phyloP scores from a whole-genome alignment of 2,888 invertebrate species.

The Hypselothyrea guttata region DNA sequence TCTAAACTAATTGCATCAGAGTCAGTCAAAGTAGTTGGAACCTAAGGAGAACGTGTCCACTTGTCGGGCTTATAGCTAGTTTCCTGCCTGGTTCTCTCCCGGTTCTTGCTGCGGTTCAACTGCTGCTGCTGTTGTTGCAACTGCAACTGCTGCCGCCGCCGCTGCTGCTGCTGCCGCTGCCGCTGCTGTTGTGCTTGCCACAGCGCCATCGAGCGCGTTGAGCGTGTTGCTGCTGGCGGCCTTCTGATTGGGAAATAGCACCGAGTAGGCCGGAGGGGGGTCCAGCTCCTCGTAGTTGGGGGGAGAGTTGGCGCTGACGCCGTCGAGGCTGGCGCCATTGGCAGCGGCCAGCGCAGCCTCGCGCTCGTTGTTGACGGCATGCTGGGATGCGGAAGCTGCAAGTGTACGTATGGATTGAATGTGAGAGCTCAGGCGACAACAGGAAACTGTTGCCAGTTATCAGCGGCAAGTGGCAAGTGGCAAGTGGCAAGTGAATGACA shows the following conservation, averaged over 20 bases:
- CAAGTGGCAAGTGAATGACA: slow-evolving; percentile 27
- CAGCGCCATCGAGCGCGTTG: slow-evolving; percentile 60
- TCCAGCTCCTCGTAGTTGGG: slow-evolving; percentile 87
- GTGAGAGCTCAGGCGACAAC: slow-evolving; percentile 79
- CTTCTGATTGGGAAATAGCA: slow-evolving; percentile 85
- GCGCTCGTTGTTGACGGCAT: slow-evolving; percentile 80
- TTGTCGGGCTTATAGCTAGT: slow-evolving; percentile 67
- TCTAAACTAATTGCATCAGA: slow-evolving; percentile 75
- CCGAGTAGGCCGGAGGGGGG: slow-evolving; percentile 86
- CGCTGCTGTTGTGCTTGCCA: slow-evolving; percentile 48
- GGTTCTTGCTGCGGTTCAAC: slow-evolving; percentile 10
- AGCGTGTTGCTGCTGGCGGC: slow-evolving; percentile 74
- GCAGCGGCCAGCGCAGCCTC: slow-evolving; percentile 78
- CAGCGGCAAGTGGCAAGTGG: neutral
- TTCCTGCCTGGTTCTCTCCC: slow-evolving; percentile 39
- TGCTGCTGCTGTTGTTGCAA: slow-evolving; percentile 27
- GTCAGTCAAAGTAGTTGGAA: slow-evolving; percentile 72
- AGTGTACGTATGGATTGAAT: slow-evolving; percentile 79
- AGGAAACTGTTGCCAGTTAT: slow-evolving; percentile 65
- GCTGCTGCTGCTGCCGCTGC: slow-evolving; percentile 41
- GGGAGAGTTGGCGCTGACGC: slow-evolving; percentile 75
- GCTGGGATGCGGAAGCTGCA: slow-evolving; percentile 81
- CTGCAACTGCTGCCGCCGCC: slow-evolving; percentile 25
- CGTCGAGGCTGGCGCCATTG: slow-evolving; percentile 62
- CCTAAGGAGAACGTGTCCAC: slow-evolving; percentile 42